Conservation (phyloP, 2,113 vertebrate species). For the Phocoena phocoena region DNA sequence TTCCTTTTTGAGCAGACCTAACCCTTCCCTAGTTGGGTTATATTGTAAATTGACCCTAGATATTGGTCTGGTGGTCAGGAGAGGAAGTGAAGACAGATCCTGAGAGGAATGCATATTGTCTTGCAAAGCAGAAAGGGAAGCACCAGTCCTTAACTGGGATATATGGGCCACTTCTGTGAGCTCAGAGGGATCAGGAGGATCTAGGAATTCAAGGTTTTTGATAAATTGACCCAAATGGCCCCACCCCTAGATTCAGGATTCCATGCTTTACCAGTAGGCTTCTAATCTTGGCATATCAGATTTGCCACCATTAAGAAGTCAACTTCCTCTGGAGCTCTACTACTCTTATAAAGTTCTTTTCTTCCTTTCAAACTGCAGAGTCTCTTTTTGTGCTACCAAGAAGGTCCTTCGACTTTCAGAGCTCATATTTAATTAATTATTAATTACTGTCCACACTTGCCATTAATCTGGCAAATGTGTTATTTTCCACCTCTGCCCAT, state of each 20-base stretch:
- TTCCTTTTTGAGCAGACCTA: neutral
- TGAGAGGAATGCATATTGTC: neutral
- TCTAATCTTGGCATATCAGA: neutral
- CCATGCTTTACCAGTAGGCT: neutral
- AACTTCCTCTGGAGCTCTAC: neutral
- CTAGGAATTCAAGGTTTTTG: neutral
- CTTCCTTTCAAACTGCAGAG: neutral
- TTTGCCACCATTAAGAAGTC: neutral
- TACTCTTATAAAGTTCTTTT: neutral
- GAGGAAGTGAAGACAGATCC: neutral
- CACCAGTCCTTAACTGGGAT: neutral
- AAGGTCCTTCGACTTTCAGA: neutral
- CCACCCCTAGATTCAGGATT: neutral
- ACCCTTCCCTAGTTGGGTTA: neutral
- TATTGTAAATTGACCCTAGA: neutral
- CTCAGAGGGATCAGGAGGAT: neutral
- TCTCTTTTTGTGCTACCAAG: neutral
- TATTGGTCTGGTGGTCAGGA: neutral
- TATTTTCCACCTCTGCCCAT: conserved; percentile 26
- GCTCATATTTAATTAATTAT: conserved; percentile 30
- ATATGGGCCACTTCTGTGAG: neutral
- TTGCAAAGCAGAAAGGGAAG: neutral
- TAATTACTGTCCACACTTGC: neutral
- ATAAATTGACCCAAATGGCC: neutral
- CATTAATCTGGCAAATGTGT: neutral